Base-by-base conservation (phyloP, 2,797 vertebrate species). In the Lacerta viridis region DNA sequence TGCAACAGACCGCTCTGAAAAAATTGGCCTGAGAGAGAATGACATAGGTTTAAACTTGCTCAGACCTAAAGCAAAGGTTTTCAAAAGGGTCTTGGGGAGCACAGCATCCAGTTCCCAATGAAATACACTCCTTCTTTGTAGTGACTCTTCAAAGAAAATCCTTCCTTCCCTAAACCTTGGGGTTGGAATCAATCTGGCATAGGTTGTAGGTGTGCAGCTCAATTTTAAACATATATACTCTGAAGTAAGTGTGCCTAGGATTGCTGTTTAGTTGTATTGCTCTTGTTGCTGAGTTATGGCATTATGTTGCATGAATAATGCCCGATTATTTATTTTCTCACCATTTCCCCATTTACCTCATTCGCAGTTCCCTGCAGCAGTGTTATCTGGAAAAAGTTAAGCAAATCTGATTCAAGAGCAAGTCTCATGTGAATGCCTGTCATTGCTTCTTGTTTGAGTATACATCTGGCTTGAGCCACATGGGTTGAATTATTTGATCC, bases 301-400 rank as follows among this genome's bases (percentile, higher is more conserved):
- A 71, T 69, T 92, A 77, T 3, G 0, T 88, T 87, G 75, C 83
- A 5, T 27, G 88, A 85, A 79, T 89, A 88, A 87, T 71, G 64
- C 4, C 20, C 15, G 23, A 74, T 5, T 41, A 27, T 18, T 43
- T 59, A 17, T 46, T 64, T 82, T 76, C 87, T 87, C 91, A 85
- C 88, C 8, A 36, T 74, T 39, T 74, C 36, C 18, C 72, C 36
- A 90, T 85, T 92, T 89, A 83, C 86, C 72, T 89, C 78, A 90
- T 92, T 95, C 89, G 85, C 78, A 78, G 80, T 95, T 92, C 93
- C 94, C 92, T 95, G 90, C 87, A 94, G 94, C 92, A 85, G 66
- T 93, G 50, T 5, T 91, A 92, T 94, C 89, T 90, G 91, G 90
- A 82, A 81, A 86, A 94, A 90, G 91, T 91, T 93, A 92, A 85